phyloP scores from a whole-genome alignment of 1,140 invertebrate genomes.

The Globodera ellingtonae region DNA sequence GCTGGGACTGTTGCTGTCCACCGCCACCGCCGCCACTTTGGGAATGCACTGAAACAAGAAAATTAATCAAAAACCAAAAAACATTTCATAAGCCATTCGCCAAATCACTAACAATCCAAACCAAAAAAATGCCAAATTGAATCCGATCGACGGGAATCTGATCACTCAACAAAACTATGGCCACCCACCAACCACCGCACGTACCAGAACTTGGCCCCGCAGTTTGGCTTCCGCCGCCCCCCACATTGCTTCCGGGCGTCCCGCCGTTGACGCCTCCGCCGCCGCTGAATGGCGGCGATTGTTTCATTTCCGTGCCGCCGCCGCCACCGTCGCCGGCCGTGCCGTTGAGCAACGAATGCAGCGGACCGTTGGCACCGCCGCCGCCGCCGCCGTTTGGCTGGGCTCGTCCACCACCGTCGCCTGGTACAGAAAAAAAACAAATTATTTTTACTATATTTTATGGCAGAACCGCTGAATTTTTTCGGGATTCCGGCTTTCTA shows the following conservation, averaged over 20 bases:
- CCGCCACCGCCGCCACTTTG: conserved; percentile 28
- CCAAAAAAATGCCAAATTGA: too few relatives aligned
- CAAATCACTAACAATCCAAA: too few relatives aligned
- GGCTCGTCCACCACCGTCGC: not conserved
- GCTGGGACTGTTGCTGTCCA: conserved; percentile 15
- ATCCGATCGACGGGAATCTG: too few relatives aligned
- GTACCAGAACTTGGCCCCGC: conserved; percentile 11
- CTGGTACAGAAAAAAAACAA: not conserved
- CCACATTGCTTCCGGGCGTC: conserved; percentile 23
- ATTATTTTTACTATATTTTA: too few relatives aligned
- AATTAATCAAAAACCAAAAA: not conserved
- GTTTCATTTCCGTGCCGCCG: conserved; percentile 39
- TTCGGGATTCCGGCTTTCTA: too few relatives aligned
- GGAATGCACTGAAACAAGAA: conserved; percentile 31
- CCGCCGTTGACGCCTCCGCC: conserved; percentile 26
- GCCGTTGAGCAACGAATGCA: conserved; percentile 17
- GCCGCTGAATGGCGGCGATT: conserved; percentile 39
- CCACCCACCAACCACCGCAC: not conserved
- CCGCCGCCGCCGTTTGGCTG: not conserved
- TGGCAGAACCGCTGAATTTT: too few relatives aligned
- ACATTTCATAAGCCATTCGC: too few relatives aligned
- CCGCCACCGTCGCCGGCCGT: not conserved
- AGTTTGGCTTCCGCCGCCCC: conserved; percentile 5
- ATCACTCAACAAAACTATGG: too few relatives aligned
- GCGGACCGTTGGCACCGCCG: conserved; percentile 15